A percentile compares a stretch with the other conserved stretches of the same genome.
Conservation (phyloP, 2,113 vertebrate species). For the Genyomyrus donnyi region DNA sequence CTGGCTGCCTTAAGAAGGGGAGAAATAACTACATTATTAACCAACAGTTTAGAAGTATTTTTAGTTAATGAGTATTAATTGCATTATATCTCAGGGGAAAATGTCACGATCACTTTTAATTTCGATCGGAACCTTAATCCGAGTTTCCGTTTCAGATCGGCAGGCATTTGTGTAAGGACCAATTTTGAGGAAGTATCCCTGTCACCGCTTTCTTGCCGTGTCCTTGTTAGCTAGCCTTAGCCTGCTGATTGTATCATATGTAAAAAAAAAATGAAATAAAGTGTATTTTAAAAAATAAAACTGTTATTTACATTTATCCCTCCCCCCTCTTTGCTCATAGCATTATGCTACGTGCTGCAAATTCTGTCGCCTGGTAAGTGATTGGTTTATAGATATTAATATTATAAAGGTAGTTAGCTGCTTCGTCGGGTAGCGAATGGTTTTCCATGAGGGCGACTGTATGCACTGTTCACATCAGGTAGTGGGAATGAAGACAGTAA, state of each 20-base stretch:
- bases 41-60: not conserved
- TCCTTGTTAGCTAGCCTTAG: slow-evolving; percentile 55
- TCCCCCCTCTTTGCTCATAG: slow-evolving; percentile 24
- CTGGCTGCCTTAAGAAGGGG: not conserved
- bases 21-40: not conserved
- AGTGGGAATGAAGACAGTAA: not conserved
- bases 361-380: slow-evolving; percentile 55
- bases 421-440: not conserved
- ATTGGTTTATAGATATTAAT: slow-evolving; percentile 7
- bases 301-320: slow-evolving; percentile 23
- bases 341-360: slow-evolving; percentile 62
- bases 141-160: slow-evolving; percentile 6
- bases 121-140: not conserved
- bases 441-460: not conserved
- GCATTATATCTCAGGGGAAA: not conserved
- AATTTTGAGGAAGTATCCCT: slow-evolving; percentile 48
- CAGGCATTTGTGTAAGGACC: slow-evolving; percentile 23
- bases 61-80: not conserved
- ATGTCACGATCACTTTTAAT: not conserved
- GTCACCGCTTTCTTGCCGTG: slow-evolving; percentile 47
- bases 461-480: not conserved
- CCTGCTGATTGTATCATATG: slow-evolving; percentile 37
- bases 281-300: slow-evolving; percentile 25
- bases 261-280: slow-evolving; percentile 46
- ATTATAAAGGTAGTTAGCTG: not conserved